Conservation (phyloP, 2,113 vertebrate genomes). For the Aspidoscelis tigris region DNA sequence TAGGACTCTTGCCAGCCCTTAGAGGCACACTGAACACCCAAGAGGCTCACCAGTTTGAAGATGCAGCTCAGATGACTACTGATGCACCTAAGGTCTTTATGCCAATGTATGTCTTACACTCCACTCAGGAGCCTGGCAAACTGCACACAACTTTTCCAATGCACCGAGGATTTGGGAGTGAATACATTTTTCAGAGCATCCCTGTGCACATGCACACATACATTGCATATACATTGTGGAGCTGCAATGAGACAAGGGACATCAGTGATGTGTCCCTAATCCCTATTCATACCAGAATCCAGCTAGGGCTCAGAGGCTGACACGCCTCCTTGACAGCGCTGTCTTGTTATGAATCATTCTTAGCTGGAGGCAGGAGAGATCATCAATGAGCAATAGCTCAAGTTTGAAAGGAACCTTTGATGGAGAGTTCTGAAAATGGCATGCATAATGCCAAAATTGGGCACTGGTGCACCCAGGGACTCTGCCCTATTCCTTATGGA, state of each 20-base stretch:
- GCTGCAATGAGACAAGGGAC: conserved; percentile 10
- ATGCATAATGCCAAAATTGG: conserved; percentile 47
- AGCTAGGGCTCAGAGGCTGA: conserved; percentile 11
- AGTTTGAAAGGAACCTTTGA: conserved; percentile 48
- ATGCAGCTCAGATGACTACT: too few relatives aligned
- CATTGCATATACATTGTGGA: not conserved
- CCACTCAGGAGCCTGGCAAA: not conserved
- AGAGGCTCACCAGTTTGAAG: too few relatives aligned
- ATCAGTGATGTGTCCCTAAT: conserved; percentile 13
- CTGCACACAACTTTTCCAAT: not conserved
- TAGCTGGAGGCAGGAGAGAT: conserved; percentile 12
- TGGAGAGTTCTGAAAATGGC: conserved; percentile 47
- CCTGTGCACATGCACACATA: too few relatives aligned
- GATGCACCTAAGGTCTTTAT: not conserved
- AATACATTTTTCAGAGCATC: not conserved
- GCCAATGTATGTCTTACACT: not conserved
- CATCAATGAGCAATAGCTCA: conserved; percentile 28
- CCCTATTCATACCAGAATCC: conserved; percentile 29
- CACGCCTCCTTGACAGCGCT: conserved; percentile 31
- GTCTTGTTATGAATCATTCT: conserved; percentile 41
- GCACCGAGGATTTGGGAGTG: not conserved
- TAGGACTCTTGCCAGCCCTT: too few relatives aligned
- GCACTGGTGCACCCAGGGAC: conserved; percentile 36
- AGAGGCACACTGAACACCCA: too few relatives aligned
- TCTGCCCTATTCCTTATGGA: conserved; percentile 49